Evolutionary conservation across 2,888 invertebrate species (phyloP), one percentile per base, ranked within the genome.

Genomic region (Fragum sueziense): DNA sequence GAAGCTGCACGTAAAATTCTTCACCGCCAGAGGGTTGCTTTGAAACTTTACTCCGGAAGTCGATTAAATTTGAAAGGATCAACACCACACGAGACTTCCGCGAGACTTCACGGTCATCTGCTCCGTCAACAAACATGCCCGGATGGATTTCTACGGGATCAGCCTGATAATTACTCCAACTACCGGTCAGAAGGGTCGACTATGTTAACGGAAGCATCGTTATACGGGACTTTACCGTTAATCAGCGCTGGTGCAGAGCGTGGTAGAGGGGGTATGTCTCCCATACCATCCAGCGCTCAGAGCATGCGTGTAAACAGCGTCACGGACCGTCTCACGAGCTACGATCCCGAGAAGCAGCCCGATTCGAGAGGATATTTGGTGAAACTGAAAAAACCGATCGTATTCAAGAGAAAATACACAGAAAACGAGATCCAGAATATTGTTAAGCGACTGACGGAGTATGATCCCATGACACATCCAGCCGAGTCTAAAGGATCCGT

Each of bases 391-490:
- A 76, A 82, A 27, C 85, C 88, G 2, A 86, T 88, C 31, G 85
- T 87, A 1, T 88, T 85, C 52, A 88, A 87, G 74, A 86, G 85
- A 74, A 86, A 85, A 61, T 88, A 88, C 69, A 82, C 83, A 0
- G 86, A 87, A 29, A 69, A 76, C 14, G 88, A 88, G 67, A 77
- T 88, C 9, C 79, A 85, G 67, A 76, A 74, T 27, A 88, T 87
- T 52, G 86, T 88, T 3, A 80, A 83, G 14, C 82, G 88, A 11
- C 73, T 88, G 2, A 78, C 86, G 4, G 85, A 85, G n/a, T 86
- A 85, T 51, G 84, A 87, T 70, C 84, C 84, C 0, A 51, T 68
- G 27, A 80, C 79, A 29, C 78, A 80, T 69, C 85, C 86, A 1
- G 84, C 86, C 1, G 88, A 88, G 61, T 87, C 87, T 9, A 82